Evolutionary conservation across 92 coral and sea anemone genomes (phyloP).

Genomic region (Pocillopora grandis): DNA sequence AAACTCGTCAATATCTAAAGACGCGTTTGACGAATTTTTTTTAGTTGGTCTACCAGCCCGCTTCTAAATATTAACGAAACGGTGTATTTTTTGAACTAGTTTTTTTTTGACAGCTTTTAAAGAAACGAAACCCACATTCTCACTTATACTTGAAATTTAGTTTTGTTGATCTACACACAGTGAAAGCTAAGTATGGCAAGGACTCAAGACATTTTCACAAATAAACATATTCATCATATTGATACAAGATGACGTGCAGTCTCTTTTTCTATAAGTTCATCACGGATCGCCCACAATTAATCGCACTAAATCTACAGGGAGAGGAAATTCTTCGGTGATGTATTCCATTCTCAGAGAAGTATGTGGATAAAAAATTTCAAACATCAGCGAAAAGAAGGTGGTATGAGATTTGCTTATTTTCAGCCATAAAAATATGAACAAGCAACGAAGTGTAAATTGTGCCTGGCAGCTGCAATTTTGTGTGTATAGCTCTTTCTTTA

Average conservation of each 20-base stretch:
- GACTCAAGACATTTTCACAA: neutral
- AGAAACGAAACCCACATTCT: neutral
- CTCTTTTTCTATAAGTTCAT: neutral
- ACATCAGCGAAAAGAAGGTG: neutral
- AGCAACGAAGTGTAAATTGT: slow-evolving; percentile 21
- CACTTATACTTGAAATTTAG: neutral
- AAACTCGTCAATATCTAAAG: too few species aligned
- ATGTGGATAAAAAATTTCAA: neutral
- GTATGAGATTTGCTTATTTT: neutral
- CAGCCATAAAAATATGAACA: slow-evolving; percentile 5
- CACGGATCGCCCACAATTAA: too few species aligned
- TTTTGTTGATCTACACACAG: neutral
- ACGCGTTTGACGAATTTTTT: too few species aligned
- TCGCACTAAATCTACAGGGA: too few species aligned
- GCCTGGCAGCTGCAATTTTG: slow-evolving; percentile 19
- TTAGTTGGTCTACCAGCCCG: too few species aligned
- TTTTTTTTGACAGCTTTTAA: neutral
- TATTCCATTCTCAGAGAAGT: too few species aligned
- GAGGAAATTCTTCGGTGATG: too few species aligned
- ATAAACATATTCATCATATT: neutral
- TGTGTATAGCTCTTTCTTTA: slow-evolving; percentile 2
- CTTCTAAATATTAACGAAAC: too few species aligned
- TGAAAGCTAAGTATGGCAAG: neutral
- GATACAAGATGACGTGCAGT: slow-evolving; percentile 5
- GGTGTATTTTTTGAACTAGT: neutral